Evolutionary conservation across 2,113 vertebrate species (phyloP).

Genomic region (Spheniscus mendiculus): DNA sequence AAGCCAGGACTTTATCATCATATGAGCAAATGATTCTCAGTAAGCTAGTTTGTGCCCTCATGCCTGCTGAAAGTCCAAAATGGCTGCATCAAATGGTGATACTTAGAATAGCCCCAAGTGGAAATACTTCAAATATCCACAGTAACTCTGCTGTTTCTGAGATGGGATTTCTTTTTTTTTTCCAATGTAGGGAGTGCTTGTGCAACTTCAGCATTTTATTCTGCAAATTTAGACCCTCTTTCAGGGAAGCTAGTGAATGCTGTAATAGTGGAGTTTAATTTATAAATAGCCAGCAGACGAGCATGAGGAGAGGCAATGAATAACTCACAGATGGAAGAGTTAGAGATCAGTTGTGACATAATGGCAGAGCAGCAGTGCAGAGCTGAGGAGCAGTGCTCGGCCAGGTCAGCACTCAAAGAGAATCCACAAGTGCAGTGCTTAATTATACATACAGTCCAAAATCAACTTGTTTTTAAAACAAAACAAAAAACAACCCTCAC

Average conservation of each 20-base stretch:
- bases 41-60: slow-evolving; percentile 10
- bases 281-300: slow-evolving; percentile 38
- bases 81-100: not conserved
- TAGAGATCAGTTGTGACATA: slow-evolving; percentile 27
- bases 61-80: slow-evolving; percentile 1
- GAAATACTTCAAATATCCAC: slow-evolving; percentile 26
- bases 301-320: slow-evolving; percentile 26
- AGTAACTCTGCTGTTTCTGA: slow-evolving; percentile 17
- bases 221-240: slow-evolving; percentile 39
- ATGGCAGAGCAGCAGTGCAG: not conserved
- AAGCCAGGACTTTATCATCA: slow-evolving; percentile 11
- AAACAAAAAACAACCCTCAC: not conserved
- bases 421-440: slow-evolving; percentile 16
- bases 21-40: not conserved
- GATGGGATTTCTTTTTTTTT: not conserved
- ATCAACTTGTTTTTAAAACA: not conserved
- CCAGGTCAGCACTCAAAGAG: not conserved
- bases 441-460: not conserved
- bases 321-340: slow-evolving; percentile 38
- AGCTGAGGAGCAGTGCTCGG: not conserved
- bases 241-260: slow-evolving; percentile 30
- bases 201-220: slow-evolving; percentile 48
- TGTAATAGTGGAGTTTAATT: slow-evolving; percentile 26
- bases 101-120: slow-evolving; percentile 4
- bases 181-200: not conserved